phyloP scores from a whole-genome alignment of 37 sponge, comb jelly and placozoan genomes.

The Chondrilla cf. caribensis region DNA sequence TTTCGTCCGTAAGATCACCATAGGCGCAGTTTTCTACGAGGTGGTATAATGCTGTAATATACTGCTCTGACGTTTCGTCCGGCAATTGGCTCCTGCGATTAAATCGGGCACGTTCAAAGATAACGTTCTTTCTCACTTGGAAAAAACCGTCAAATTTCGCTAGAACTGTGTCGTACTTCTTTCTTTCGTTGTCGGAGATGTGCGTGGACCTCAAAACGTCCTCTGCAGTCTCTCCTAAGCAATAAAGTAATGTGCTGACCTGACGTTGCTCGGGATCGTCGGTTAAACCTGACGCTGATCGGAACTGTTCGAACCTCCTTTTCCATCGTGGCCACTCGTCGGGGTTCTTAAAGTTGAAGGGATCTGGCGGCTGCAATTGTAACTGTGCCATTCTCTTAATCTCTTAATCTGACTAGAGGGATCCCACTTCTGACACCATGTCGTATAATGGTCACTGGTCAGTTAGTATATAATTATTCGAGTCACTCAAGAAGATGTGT shows the following conservation, averaged over 20 bases:
- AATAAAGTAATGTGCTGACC: neutral
- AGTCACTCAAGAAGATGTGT: no score
- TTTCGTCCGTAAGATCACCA: neutral
- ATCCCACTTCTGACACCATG: slow-evolving; percentile 2
- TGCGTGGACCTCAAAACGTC: neutral
- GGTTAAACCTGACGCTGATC: neutral
- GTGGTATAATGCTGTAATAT: neutral
- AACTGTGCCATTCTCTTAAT: neutral
- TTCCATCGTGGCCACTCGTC: neutral
- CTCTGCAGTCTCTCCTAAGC: neutral
- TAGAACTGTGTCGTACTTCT: neutral
- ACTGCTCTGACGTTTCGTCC: neutral
- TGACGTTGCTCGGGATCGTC: neutral
- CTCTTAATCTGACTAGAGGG: neutral
- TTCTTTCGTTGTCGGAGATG: neutral
- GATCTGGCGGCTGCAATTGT: neutral
- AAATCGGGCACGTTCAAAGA: neutral
- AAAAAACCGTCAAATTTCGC: neutral
- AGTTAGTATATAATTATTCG: no score
- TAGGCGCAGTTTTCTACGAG: neutral
- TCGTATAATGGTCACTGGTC: neutral
- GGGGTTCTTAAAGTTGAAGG: neutral
- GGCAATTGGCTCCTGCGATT: neutral
- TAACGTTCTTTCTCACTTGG: neutral
- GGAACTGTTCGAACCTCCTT: neutral